Percentiles rank a stretch among this genome's conserved stretches.
Conservation (phyloP, 2,113 vertebrate genomes). For the Bostrychus sinensis region DNA sequence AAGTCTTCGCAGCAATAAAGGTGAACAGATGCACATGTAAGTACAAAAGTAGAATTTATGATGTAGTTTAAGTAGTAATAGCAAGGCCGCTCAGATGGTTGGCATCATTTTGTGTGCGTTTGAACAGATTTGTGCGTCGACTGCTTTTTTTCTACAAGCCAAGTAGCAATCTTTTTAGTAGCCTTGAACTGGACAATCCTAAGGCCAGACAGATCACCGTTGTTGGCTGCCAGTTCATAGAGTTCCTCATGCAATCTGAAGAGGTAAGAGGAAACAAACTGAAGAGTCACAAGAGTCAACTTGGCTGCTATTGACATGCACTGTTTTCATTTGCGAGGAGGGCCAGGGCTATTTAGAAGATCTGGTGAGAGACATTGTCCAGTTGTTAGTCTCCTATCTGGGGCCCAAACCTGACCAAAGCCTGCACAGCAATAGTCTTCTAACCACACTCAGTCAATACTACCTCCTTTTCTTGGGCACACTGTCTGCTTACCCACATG, state of each 20-base stretch:
- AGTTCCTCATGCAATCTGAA: slow-evolving; percentile 87
- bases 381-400: slow-evolving; percentile 82
- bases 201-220: slow-evolving; percentile 84
- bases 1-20: slow-evolving; percentile 87
- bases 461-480: slow-evolving; percentile 90
- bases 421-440: slow-evolving; percentile 54
- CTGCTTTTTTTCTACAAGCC: slow-evolving; percentile 89
- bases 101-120: background rate
- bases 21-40: slow-evolving; percentile 90
- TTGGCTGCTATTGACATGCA: background rate
- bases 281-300: background rate
- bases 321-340: slow-evolving; percentile 71
- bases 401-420: slow-evolving; percentile 85
- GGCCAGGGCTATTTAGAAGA: slow-evolving; percentile 87
- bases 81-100: background rate
- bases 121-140: slow-evolving; percentile 83
- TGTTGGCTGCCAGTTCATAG: slow-evolving; percentile 86
- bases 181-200: slow-evolving; percentile 82
- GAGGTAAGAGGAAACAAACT: slow-evolving; percentile 74
- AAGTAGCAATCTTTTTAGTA: slow-evolving; percentile 86
- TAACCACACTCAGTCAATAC: slow-evolving; percentile 88
- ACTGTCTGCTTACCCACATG: slow-evolving; percentile 72
- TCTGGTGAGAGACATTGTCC: slow-evolving; percentile 87
- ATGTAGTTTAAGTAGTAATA: background rate
- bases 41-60: slow-evolving; percentile 34